A percentile compares a stretch with the other conserved stretches of the same genome.
Conservation (phyloP, 2,888 invertebrate species). For the Epistrophella euchroma region DNA sequence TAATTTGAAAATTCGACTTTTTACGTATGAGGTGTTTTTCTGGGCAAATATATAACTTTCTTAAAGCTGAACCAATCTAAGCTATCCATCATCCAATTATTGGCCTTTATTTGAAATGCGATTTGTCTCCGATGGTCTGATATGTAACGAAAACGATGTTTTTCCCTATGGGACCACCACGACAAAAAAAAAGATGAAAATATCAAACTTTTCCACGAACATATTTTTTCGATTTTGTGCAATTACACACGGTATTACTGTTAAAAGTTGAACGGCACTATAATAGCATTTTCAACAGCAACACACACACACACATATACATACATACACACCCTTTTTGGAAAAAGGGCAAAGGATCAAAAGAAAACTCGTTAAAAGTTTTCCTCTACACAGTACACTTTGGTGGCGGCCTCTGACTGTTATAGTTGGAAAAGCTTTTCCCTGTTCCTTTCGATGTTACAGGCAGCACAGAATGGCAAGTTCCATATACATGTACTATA, state of each 20-base stretch:
- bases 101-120: conserved; percentile 6
- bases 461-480: not conserved
- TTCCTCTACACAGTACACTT: conserved; percentile 41
- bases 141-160: not conserved
- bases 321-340: not conserved
- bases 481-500: not conserved
- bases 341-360: conserved; percentile 66
- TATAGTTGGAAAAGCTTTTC: conserved; percentile 67
- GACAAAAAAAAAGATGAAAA: not conserved
- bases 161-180: not conserved
- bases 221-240: conserved; percentile 65
- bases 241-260: conserved; percentile 55
- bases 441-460: conserved; percentile 34
- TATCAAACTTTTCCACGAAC: conserved; percentile 39
- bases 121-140: not conserved
- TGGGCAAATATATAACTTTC: not conserved
- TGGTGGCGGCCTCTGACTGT: conserved; percentile 54
- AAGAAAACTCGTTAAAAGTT: conserved; percentile 77
- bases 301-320: conserved; percentile 10
- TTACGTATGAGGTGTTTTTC: too few relatives aligned
- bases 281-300: conserved; percentile 52
- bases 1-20: too few relatives aligned
- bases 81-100: not conserved
- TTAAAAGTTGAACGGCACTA: conserved; percentile 58
- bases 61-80: not conserved